Evolutionary conservation across 2,888 invertebrate genomes (phyloP), one percentile per base, ranked within the genome.

Genomic region (Taphrorychus bicolor): DNA sequence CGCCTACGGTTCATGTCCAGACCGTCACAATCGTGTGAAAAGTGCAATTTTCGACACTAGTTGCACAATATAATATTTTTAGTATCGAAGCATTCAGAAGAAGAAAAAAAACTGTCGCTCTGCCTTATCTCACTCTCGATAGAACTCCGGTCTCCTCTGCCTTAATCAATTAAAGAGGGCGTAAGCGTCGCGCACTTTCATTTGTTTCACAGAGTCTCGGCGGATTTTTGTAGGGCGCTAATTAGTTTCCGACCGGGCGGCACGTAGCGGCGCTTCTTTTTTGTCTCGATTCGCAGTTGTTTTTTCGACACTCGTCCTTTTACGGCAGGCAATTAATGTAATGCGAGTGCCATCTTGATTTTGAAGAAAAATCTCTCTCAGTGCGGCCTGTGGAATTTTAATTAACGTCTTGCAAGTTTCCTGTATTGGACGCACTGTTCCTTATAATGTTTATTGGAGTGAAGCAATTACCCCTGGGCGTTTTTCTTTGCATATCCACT

Each of bases 211-310:
- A 32, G 40, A 54, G 79, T 80, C 81, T 80, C 81, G 79, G 76
- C 80, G 81, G 82, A 82, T 83, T 83, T 83, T 83, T 83, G 82
- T 82, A 79, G 79, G 79, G 79, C 81, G 77, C 81, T 83, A 83
- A 83, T 83, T 83, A 82, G 81, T 82, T 83, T 82, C 80, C 52
- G 11, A 24, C 51, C 24, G 18, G 61, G 75, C 62, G 77, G 80
- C 82, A 82, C 82, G 82, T 82, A 68, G 62, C 48, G 32, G 19
- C 61, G 57, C 61, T 58, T 32, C 52, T 59, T 67, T 63, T 59
- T 54, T 58, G 57, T 59, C 17, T 63, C 59, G 68, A 68, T 62
- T 42, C 57, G 57, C 22, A 7, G 41, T 60, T 62, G 61, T 67
- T 67, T 59, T 66, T 67, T 67, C 42, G 52, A 49, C 22, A 5